Evolutionary conservation across 64 coral and sea anemone genomes (phyloP).

Genomic region (Montipora foliosa): DNA sequence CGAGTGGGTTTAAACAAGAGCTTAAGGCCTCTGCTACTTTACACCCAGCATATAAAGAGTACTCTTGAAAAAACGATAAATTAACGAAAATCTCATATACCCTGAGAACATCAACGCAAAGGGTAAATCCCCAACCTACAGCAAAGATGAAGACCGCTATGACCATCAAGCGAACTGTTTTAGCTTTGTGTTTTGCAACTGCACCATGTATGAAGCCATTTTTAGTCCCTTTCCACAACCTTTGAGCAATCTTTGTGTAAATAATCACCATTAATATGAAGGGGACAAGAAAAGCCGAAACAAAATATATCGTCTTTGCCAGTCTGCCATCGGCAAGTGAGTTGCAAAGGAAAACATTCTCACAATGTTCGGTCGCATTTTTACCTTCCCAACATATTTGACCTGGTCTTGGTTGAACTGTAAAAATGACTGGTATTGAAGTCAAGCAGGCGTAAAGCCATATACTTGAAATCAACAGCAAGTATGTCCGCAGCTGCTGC

Average conservation of each 20-base stretch:
- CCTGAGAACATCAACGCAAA: not conserved
- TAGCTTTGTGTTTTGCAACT: slow-evolving; percentile 8
- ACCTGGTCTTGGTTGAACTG: too few species aligned
- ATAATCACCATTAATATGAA: not conserved
- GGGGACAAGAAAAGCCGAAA: slow-evolving; percentile 6
- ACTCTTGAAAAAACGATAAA: too few species aligned
- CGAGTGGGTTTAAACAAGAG: too few species aligned
- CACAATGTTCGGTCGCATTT: not conserved
- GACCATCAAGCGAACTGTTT: slow-evolving; percentile 15
- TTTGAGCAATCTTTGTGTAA: slow-evolving; percentile 18
- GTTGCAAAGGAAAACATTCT: not conserved
- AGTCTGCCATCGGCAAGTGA: not conserved
- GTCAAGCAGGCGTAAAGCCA: not conserved
- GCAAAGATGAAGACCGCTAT: not conserved
- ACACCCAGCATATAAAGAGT: too few species aligned
- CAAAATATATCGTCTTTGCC: not conserved
- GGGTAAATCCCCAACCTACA: not conserved
- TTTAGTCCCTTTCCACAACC: slow-evolving; percentile 9
- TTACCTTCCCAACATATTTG: not conserved
- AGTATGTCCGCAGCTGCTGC: not conserved
- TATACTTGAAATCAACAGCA: not conserved
- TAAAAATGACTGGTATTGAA: not conserved
- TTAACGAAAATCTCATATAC: not conserved
- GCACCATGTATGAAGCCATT: not conserved
- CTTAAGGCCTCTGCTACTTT: too few species aligned